These are phyloP conservation scores for Canis aureus DNA, from an alignment of 2,113 vertebrate species.

Conservation along the genomic window DNA sequence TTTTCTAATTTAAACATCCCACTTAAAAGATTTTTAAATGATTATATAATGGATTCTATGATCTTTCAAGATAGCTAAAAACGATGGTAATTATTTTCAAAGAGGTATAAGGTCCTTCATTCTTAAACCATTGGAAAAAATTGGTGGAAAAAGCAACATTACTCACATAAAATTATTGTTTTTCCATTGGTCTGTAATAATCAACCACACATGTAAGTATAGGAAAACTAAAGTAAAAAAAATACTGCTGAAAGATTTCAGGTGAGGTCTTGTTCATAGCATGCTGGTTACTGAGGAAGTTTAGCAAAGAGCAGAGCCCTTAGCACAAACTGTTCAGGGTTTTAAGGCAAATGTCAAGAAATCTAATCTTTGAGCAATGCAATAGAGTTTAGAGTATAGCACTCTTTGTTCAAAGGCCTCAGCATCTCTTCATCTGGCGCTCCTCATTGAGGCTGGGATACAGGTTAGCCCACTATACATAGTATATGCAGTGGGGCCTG, in stretches of 20 bases:
- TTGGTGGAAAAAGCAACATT: conserved; percentile 5
- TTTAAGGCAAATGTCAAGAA: conserved; percentile 62
- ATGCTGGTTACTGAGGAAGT: not conserved
- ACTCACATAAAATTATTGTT: conserved; percentile 6
- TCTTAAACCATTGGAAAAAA: conserved; percentile 57
- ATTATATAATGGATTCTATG: conserved; percentile 51
- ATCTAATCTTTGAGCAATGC: not conserved
- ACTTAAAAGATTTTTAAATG: conserved; percentile 39
- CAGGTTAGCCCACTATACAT: not conserved
- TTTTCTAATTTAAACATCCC: conserved; percentile 65
- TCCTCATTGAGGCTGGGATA: not conserved
- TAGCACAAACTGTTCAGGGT: not conserved
- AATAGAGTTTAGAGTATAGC: not conserved
- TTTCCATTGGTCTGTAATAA: not conserved
- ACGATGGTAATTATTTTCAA: conserved; percentile 59
- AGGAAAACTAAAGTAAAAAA: conserved; percentile 55
- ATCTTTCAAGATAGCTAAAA: conserved; percentile 53
- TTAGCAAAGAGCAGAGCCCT: conserved; percentile 29
- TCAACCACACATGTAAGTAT: not conserved
- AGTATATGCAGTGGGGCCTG: not conserved
- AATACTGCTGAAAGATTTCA: not conserved
- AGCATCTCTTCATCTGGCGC: not conserved
- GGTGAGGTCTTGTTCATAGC: not conserved
- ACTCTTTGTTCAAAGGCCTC: not conserved
- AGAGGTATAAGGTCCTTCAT: conserved; percentile 17